Evolutionary conservation across 1,140 invertebrate genomes (phyloP).

Genomic region (Pogonognathellus flavescens): DNA sequence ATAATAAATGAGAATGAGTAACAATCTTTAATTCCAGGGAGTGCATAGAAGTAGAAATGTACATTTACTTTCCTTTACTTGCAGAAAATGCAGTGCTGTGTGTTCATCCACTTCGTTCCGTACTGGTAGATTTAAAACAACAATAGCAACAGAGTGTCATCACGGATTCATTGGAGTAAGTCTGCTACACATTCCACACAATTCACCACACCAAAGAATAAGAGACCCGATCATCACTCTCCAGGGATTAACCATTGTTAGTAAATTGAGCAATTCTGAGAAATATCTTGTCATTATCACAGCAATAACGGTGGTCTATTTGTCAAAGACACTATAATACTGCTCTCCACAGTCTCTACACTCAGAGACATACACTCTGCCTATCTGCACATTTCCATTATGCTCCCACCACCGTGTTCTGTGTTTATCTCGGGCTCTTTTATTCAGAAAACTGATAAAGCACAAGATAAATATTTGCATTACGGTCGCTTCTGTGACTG

Average conservation of each 20-base stretch:
- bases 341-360: not conserved
- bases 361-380: not conserved
- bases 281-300: conserved; percentile 41
- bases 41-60: too few species aligned
- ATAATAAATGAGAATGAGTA: too few species aligned
- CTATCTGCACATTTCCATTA: too few species aligned
- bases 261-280: conserved; percentile 44
- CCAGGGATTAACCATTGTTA: conserved; percentile 37
- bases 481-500: not conserved
- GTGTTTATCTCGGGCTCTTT: too few species aligned
- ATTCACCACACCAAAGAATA: not conserved
- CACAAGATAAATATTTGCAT: conserved; percentile 28
- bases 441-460: conserved; percentile 1
- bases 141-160: conserved; percentile 24
- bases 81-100: too few species aligned
- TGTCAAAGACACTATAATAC: conserved; percentile 29
- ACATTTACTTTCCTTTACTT: too few species aligned
- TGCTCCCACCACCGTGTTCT: too few species aligned
- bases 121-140: conserved; percentile 3
- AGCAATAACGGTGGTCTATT: conserved; percentile 35
- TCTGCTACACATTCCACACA: not conserved
- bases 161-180: conserved; percentile 1
- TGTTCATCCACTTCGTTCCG: too few species aligned
- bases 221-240: conserved; percentile 29
- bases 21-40: too few species aligned